A percentile compares a stretch with the other conserved stretches of the same genome.
Evolutionary conservation across 1,140 invertebrate genomes (phyloP).

Genomic region (Zophobas atratus): DNA sequence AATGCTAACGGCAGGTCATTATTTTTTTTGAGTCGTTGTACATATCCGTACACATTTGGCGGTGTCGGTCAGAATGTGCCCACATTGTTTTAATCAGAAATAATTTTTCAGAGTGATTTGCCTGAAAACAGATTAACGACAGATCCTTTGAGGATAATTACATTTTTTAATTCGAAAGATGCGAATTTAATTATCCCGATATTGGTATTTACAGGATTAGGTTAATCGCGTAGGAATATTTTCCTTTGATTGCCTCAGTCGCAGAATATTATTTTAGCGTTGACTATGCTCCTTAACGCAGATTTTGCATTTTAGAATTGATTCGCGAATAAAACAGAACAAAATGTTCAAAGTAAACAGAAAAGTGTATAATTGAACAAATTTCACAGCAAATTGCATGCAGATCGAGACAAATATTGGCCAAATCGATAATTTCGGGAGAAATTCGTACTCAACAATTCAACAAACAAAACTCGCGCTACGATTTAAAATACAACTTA

Average conservation of each 20-base stretch:
- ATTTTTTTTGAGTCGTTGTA: not conserved
- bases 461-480: slow-evolving; percentile 17
- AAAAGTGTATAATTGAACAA: slow-evolving; percentile 39
- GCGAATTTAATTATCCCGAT: not conserved
- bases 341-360: slow-evolving; percentile 31
- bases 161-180: not conserved
- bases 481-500: slow-evolving; percentile 14
- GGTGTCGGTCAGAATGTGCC: not conserved
- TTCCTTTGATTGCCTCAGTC: not conserved
- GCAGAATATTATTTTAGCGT: not conserved
- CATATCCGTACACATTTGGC: not conserved
- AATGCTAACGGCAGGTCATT: not conserved
- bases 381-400: slow-evolving; percentile 30
- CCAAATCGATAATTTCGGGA: slow-evolving; percentile 15
- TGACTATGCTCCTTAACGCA: not conserved
- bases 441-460: slow-evolving; percentile 14
- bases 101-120: not conserved
- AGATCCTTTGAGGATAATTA: not conserved
- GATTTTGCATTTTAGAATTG: slow-evolving; percentile 24
- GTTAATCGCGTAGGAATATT: not conserved
- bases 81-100: not conserved
- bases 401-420: slow-evolving; percentile 33
- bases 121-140: not conserved
- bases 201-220: not conserved
- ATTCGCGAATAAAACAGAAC: slow-evolving; percentile 16